phyloP scores from a whole-genome alignment of 2,113 vertebrate genomes.

The Anarhynchus alexandrinus region DNA sequence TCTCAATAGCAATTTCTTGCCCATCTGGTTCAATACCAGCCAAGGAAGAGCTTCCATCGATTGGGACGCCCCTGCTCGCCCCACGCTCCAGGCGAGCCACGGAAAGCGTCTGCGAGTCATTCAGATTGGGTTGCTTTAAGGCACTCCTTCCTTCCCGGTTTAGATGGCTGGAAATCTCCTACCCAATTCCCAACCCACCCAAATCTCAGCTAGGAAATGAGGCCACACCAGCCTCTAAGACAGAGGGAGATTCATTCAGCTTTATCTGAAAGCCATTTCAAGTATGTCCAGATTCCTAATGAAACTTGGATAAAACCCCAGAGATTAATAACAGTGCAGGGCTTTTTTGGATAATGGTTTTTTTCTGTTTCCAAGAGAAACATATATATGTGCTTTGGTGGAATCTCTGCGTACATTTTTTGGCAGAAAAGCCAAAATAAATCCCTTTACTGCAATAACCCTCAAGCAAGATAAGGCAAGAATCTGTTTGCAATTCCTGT shows the following conservation, averaged over 20 bases:
- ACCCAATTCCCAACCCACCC: slow-evolving; percentile 11
- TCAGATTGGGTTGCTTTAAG: not conserved
- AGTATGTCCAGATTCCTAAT: slow-evolving; percentile 62
- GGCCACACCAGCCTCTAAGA: slow-evolving; percentile 47
- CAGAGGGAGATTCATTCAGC: slow-evolving; percentile 51
- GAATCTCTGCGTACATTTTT: slow-evolving; percentile 29
- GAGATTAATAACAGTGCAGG: slow-evolving; percentile 57
- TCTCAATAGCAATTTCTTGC: not conserved
- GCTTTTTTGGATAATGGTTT: slow-evolving; percentile 36
- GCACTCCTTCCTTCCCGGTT: not conserved
- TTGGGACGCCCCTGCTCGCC: not conserved
- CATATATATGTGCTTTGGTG: slow-evolving; percentile 9
- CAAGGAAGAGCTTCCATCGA: not conserved
- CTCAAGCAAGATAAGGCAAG: slow-evolving; percentile 21
- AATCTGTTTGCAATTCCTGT: slow-evolving; percentile 8
- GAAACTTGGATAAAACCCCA: slow-evolving; percentile 56
- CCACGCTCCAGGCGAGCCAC: not conserved
- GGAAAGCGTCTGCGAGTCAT: not conserved
- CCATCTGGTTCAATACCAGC: not conserved
- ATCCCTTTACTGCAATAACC: slow-evolving; percentile 36
- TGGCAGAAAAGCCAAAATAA: slow-evolving; percentile 38
- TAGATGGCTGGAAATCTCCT: slow-evolving; percentile 29
- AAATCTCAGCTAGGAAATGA: slow-evolving; percentile 49
- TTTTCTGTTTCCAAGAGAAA: slow-evolving; percentile 65
- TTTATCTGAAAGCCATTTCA: slow-evolving; percentile 64